A percentile compares a stretch with the other conserved stretches of the same genome.
Evolutionary conservation across 2,797 vertebrate species (phyloP).

Genomic region (Schizopygopsis pylzovi): DNA sequence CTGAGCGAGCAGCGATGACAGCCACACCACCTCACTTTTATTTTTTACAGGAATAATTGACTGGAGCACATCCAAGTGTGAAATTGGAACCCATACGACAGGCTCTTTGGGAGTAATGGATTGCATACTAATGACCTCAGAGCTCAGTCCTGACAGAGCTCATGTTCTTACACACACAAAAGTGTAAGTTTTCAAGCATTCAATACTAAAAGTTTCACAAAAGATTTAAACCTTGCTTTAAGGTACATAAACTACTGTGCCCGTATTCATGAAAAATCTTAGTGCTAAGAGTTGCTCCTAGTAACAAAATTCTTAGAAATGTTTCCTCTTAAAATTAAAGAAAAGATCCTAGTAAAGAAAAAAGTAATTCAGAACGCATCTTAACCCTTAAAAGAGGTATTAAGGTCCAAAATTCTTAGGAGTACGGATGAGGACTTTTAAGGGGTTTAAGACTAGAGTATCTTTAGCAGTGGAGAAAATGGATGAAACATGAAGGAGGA

Average conservation of each 20-base stretch:
- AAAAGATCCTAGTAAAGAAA: no score
- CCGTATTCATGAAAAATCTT: no score
- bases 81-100: conserved; percentile 66
- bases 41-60: conserved; percentile 54
- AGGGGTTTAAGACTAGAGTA: no score
- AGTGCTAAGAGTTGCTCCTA: no score
- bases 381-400: no score
- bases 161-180: neutral
- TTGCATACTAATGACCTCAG: conserved; percentile 66
- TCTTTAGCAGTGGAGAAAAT: no score
- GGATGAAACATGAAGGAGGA: no score
- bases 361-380: no score
- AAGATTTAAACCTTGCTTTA: neutral
- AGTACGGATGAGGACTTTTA: no score
- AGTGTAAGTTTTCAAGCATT: neutral
- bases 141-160: conserved; percentile 18
- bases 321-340: no score
- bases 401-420: no score
- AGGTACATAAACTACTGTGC: neutral
- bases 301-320: no score
- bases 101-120: conserved; percentile 61
- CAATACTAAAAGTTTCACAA: neutral
- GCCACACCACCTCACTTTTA: conserved; percentile 21
- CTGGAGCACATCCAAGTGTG: conserved; percentile 68
- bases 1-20: conserved; percentile 18